Base-by-base conservation (phyloP, 2,888 invertebrate species). In the Aphodius granarius region DNA sequence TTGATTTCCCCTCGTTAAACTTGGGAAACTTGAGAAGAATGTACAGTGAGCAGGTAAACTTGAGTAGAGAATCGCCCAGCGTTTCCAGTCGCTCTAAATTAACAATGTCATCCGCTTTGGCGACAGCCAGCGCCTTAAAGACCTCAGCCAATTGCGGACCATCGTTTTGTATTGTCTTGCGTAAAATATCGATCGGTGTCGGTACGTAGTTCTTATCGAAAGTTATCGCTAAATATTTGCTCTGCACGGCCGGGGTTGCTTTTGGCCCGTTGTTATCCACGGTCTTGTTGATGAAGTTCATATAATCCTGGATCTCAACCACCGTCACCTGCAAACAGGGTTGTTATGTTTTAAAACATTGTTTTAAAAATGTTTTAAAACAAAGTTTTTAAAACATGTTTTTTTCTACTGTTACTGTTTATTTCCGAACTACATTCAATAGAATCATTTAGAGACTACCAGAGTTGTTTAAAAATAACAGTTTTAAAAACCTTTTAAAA, bases 1-100 rank as follows among this genome's bases (percentile, higher is more conserved):
- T 95, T 22, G 97, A 88, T 78, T 91, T 90, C 0, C 97, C 97
- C 87, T 97, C 97, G 81, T 93, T 91, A 65, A 91, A 90, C 0
- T 86, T 85, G 0, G 93, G 91, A 85, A 92, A 95, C 75, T 89
- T 89, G 80, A 92, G 90, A 83, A 91, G 94, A 18, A 97, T 88
- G 84, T 91, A 95, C 2, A 95, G 86, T 0, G 94, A 93, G 0
- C 91, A 89, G 0, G 93, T 91, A 81, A 93, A 94, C 87, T 98
- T 97, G 5, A 98, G 88, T 86, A 94, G 95, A 0, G 96, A 94
- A 85, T 98, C 97, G 0, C 97, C 98, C 3, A 98, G 89, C 0
- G 95, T 95, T 86, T 97, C 97, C 15, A 94, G 88, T 0, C 96
- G 88, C 84, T 98, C 97, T 81, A 95, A 86, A 84, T 95, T 91